Evolutionary conservation across 2,888 invertebrate genomes (phyloP).

Genomic region (Eupithecia vulgata): DNA sequence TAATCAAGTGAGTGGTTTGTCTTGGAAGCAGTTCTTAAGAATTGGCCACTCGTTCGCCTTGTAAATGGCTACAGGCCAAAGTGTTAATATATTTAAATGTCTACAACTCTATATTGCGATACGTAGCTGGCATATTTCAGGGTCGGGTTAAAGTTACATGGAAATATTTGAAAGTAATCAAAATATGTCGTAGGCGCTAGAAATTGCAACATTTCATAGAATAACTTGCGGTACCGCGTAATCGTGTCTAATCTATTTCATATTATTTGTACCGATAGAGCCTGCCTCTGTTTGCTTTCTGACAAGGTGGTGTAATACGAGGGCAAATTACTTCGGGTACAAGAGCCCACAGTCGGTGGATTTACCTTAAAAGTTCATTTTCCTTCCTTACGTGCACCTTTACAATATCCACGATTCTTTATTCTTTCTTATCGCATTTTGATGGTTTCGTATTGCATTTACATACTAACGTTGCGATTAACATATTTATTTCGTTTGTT

Average conservation of each 20-base stretch:
- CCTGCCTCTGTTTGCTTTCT: constrained; percentile 41
- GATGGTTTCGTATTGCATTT: not conserved
- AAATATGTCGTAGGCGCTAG: constrained; percentile 40
- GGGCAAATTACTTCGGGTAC: not conserved
- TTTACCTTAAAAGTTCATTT: not conserved
- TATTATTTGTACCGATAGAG: constrained; percentile 34
- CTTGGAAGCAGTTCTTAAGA: constrained; percentile 63
- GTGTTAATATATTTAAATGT: constrained; percentile 71
- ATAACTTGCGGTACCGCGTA: constrained; percentile 47
- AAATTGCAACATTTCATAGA: constrained; percentile 51
- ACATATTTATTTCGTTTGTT: not conserved
- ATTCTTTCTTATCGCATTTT: not conserved
- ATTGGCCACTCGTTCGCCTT: constrained; percentile 75
- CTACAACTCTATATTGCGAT: constrained; percentile 64
- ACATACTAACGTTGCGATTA: not conserved
- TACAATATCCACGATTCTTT: not conserved
- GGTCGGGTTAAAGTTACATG: constrained; percentile 52
- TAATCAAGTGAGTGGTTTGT: constrained; percentile 73
- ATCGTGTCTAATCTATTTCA: constrained; percentile 59
- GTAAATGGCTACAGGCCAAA: constrained; percentile 61
- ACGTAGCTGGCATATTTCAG: constrained; percentile 62
- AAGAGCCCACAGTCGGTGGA: not conserved
- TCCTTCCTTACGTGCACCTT: not conserved
- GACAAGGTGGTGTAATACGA: constrained; percentile 35
- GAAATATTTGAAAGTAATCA: constrained; percentile 30